Conservation (phyloP, 2,888 invertebrate species). For the Choreutis nemorana region DNA sequence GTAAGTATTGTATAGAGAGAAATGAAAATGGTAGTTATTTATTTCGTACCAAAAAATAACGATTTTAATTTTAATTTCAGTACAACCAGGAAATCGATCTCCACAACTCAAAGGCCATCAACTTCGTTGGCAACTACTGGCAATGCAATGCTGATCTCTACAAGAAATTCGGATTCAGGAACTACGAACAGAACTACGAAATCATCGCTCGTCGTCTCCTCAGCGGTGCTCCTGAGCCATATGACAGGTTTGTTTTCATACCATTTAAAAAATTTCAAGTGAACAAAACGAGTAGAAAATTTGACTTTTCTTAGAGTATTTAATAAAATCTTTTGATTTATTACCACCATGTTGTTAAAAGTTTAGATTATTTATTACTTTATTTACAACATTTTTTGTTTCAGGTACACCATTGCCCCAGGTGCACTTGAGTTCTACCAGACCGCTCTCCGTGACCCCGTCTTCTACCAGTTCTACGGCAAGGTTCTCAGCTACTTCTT, state of each 20-base stretch:
- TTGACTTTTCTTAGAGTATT: no score
- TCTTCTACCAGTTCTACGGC: slow-evolving; percentile 68
- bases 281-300: no score
- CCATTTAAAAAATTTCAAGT: no score
- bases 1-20: slow-evolving; percentile 24
- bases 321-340: no score
- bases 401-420: slow-evolving; percentile 18
- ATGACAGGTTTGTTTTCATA: slow-evolving; percentile 11
- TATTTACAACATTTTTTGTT: no score
- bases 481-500: slow-evolving; percentile 51
- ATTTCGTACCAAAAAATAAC: neutral
- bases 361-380: neutral
- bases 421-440: slow-evolving; percentile 57
- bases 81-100: slow-evolving; percentile 9
- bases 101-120: slow-evolving; percentile 25
- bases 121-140: slow-evolving; percentile 40
- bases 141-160: slow-evolving; percentile 35
- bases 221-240: slow-evolving; percentile 10
- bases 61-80: slow-evolving; percentile 6
- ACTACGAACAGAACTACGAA: slow-evolving; percentile 37
- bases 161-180: slow-evolving; percentile 2
- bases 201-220: slow-evolving; percentile 33
- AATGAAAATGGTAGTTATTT: neutral
- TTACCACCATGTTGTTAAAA: neutral
- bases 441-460: slow-evolving; percentile 69